These are phyloP conservation scores for Caenorhabditis parvicauda DNA, from an alignment of 2,888 invertebrate genomes.

Conservation along the genomic window DNA sequence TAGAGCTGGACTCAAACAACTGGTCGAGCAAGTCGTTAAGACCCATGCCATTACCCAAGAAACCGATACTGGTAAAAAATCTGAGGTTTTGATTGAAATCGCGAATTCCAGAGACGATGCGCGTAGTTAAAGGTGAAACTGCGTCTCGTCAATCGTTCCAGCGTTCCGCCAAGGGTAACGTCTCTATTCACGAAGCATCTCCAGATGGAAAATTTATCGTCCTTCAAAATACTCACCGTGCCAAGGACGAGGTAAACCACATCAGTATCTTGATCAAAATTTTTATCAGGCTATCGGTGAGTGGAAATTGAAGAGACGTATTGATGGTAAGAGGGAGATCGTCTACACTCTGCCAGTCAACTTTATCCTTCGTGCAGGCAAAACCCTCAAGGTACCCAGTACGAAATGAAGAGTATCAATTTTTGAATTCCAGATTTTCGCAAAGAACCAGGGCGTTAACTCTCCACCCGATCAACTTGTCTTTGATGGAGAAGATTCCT, in stretches of 20 bases:
- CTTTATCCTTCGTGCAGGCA: constrained; percentile 44
- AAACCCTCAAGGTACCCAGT: constrained; percentile 38
- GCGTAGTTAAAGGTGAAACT: constrained; percentile 64
- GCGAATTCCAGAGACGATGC: constrained; percentile 32
- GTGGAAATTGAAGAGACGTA: constrained; percentile 61
- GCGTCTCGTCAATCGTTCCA: constrained; percentile 67
- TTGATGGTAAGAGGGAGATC: constrained; percentile 60
- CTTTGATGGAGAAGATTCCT: constrained; percentile 58
- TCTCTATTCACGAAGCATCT: constrained; percentile 65
- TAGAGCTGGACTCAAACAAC: constrained; percentile 60
- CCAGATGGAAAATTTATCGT: constrained; percentile 65
- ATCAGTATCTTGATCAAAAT: no score
- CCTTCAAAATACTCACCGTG: constrained; percentile 65
- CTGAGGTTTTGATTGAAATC: no score
- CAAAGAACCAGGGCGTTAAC: constrained; percentile 34
- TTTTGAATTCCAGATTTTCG: constrained; percentile 24
- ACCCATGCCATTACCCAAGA: constrained; percentile 55
- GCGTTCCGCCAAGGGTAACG: constrained; percentile 66
- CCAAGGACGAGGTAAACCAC: constrained; percentile 61
- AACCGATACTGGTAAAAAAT: constrained; percentile 46
- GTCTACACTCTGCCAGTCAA: constrained; percentile 44
- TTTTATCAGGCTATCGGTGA: constrained; percentile 58
- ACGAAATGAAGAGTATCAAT: background rate
- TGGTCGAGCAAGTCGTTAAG: constrained; percentile 62
- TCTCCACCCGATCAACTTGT: constrained; percentile 57